These are phyloP conservation scores for Andrena bicolor DNA, from an alignment of 2,888 invertebrate species.

Conservation along the genomic window DNA sequence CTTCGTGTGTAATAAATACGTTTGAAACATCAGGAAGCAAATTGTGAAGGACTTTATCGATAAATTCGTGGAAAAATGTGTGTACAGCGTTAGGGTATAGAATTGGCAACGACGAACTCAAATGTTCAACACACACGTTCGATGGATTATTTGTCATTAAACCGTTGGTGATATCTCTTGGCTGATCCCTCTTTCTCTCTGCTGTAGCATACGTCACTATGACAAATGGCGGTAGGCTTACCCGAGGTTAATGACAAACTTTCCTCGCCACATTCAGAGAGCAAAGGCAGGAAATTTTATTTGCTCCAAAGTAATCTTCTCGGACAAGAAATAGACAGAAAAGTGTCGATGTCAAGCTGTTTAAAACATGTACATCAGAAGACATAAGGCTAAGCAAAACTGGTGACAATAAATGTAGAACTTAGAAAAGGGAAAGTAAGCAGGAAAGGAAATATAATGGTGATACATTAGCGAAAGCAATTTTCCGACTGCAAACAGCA, in stretches of 20 bases:
- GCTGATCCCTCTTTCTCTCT: constrained; percentile 29
- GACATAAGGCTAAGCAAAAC: neutral
- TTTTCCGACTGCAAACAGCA: neutral
- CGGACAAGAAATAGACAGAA: neutral
- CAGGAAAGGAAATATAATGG: neutral
- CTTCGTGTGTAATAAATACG: neutral
- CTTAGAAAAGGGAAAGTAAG: neutral
- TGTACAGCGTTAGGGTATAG: neutral
- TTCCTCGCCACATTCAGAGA: constrained; percentile 42
- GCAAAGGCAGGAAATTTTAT: constrained; percentile 33
- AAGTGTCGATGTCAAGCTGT: neutral
- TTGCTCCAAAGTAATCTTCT: constrained; percentile 6
- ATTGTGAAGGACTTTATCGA: neutral
- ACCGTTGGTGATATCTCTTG: constrained; percentile 44
- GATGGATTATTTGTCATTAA: constrained; percentile 51
- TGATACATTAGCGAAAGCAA: neutral
- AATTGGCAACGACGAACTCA: neutral
- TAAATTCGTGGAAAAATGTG: neutral
- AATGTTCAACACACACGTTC: constrained; percentile 33
- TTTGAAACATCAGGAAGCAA: neutral
- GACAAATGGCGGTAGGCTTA: constrained; percentile 61
- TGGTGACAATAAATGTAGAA: neutral
- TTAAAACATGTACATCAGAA: neutral
- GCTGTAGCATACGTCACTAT: constrained; percentile 61
- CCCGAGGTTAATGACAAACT: constrained; percentile 69